Evolutionary conservation across 2,113 vertebrate species (phyloP).

Genomic region (Prunella fulvescens): DNA sequence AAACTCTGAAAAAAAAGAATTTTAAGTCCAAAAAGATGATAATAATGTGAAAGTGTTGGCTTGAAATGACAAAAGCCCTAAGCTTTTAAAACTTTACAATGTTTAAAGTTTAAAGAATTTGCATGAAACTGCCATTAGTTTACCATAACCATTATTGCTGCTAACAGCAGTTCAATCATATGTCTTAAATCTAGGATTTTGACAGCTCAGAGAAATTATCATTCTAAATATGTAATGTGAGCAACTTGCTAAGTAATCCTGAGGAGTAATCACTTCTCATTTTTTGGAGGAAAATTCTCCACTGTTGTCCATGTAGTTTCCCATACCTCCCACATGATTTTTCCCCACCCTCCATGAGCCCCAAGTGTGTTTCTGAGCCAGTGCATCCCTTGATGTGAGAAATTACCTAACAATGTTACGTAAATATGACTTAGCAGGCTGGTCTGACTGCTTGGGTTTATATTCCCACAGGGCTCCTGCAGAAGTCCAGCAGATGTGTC

Average conservation of each 20-base stretch:
- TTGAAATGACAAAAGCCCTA: conserved; percentile 19
- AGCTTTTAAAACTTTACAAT: conserved; percentile 30
- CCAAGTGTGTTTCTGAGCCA: neutral
- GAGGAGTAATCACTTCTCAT: neutral
- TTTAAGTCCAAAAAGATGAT: neutral
- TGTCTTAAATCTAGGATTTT: conserved; percentile 22
- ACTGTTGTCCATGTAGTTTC: neutral
- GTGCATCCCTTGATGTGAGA: neutral
- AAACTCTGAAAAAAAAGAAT: neutral
- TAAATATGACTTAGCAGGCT: conserved; percentile 19
- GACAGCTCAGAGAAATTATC: conserved; percentile 19
- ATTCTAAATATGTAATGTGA: conserved; percentile 19
- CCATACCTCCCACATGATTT: neutral
- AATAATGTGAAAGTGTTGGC: neutral
- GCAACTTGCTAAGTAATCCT: conserved; percentile 1
- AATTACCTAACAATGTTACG: conserved; percentile 24
- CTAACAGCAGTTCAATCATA: conserved; percentile 32
- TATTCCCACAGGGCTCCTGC: neutral
- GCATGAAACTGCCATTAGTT: conserved; percentile 44
- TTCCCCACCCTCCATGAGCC: neutral
- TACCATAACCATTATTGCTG: conserved; percentile 32
- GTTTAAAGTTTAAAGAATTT: conserved; percentile 47
- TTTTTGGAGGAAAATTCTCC: neutral
- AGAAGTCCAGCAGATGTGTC: conserved; percentile 58
- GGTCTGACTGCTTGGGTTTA: neutral